These are phyloP conservation scores for Bryconaethiops microstoma DNA, from an alignment of 2,797 vertebrate species.

Conservation along the genomic window DNA sequence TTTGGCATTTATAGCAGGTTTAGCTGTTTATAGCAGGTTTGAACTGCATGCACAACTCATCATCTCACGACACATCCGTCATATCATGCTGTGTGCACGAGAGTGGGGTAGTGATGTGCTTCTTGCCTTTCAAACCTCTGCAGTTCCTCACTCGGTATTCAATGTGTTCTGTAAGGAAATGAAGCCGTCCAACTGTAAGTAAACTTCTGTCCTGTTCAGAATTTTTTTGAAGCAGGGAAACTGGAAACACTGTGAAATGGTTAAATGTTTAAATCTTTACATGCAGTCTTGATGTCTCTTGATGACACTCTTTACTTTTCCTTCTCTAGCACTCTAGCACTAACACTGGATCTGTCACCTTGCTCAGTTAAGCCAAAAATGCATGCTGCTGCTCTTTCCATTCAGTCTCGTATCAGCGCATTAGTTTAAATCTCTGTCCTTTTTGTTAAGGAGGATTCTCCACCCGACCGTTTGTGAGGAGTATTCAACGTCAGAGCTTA, in stretches of 20 bases:
- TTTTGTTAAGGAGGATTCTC: constrained; percentile 90
- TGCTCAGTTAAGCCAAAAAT: constrained; percentile 60
- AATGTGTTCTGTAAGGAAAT: too few relatives aligned
- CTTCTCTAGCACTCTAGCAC: constrained; percentile 54
- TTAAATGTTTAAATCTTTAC: background rate
- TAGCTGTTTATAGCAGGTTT: too few relatives aligned
- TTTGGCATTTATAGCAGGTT: too few relatives aligned
- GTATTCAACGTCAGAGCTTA: constrained; percentile 93
- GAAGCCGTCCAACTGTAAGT: too few relatives aligned
- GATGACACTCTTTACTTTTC: constrained; percentile 53
- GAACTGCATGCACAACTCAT: too few relatives aligned
- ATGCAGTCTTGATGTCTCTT: constrained; percentile 34
- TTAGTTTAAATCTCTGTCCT: constrained; percentile 57
- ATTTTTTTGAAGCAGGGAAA: background rate
- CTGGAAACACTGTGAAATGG: constrained; percentile 34
- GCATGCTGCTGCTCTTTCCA: constrained; percentile 60
- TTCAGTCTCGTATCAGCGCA: constrained; percentile 50
- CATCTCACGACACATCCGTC: too few relatives aligned
- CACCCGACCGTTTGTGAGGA: constrained; percentile 92
- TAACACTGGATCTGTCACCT: constrained; percentile 52
- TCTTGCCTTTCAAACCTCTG: too few relatives aligned
- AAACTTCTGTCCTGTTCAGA: background rate
- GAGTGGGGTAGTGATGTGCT: too few relatives aligned
- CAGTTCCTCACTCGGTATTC: too few relatives aligned
- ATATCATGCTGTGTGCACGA: too few relatives aligned